These are phyloP conservation scores for Pyrocephalus nanus DNA, from an alignment of 2,797 vertebrate genomes.

Conservation along the genomic window DNA sequence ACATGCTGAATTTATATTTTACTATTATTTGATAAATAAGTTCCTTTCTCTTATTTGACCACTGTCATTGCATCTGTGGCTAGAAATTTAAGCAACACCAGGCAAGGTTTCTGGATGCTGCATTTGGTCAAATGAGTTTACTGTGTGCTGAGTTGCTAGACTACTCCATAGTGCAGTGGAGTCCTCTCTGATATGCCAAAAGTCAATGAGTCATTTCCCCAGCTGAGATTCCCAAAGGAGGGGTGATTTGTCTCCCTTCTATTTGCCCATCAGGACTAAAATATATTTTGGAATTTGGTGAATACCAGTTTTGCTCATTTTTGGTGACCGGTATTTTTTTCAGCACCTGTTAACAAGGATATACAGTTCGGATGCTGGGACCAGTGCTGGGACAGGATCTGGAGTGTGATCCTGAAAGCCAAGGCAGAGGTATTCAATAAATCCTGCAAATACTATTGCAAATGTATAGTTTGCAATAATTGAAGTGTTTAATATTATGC, in stretches of 20 bases:
- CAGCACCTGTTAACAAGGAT: neutral
- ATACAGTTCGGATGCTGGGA: neutral
- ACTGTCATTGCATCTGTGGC: neutral
- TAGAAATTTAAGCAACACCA: neutral
- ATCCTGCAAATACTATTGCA: neutral
- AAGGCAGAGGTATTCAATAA: neutral
- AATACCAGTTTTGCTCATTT: neutral
- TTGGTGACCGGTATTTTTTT: neutral
- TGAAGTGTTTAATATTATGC: neutral
- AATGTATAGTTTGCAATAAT: neutral
- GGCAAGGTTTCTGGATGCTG: neutral
- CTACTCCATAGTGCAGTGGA: accelerated
- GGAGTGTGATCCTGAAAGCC: neutral
- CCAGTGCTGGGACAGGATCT: neutral
- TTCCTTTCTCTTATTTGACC: neutral
- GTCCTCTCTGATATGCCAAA: neutral
- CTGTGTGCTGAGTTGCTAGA: neutral
- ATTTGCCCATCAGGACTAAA: neutral
- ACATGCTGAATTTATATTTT: neutral
- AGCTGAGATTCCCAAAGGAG: neutral
- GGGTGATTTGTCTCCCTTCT: neutral
- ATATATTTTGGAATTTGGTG: neutral
- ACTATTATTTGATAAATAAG: neutral
- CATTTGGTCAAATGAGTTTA: neutral
- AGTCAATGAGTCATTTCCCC: neutral